Base-by-base conservation (phyloP, 2,888 invertebrate genomes). In the Hypolimnas misippus region DNA sequence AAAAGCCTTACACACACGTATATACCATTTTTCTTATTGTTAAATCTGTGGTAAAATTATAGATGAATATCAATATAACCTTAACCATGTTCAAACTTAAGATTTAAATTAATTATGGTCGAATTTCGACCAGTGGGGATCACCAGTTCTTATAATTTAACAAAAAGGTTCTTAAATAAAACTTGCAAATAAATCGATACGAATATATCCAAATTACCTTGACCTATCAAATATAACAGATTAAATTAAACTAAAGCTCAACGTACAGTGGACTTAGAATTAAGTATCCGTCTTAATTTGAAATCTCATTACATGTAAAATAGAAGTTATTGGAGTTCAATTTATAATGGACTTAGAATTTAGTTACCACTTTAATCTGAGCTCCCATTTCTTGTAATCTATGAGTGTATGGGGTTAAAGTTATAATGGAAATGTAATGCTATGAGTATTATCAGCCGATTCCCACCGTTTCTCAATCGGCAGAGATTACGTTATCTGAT, bases 401-500 rank as follows among this genome's bases (percentile, higher is more conserved):
- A 10, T 16, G n/a, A 44, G n/a, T 31, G 14, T n/a, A 3, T 7
- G 29, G 12, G 8, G 63, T 7, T 44, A 53, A 55, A 12, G 10
- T 42, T 44, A 50, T 2, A 21, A 8, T 58, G 55, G 65, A 33
- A 16, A 42, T 54, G 33, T 40, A 38, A 46, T 40, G 52, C 56
- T 38, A 50, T 56, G 25, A 49, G 57, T 53, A 61, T 66, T 66
- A 64, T 60, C 64, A 51, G 38, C 60, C 51, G 58, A 57, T 65
- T 67, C 64, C 66, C 65, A 50, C 56, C 63, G 57, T 62, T 62
- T 44, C 62, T 62, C 64, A 62, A 68, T 68, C 70, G 68, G 65
- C 62, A 35, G 63, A 69, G 70, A 72, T 70, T 69, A 70, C 66
- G 55, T 57, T 46, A 57, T 62, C 64, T 70, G 71, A 72, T 72